Evolutionary conservation across 2,113 vertebrate genomes (phyloP).

Genomic region (Podocnemis expansa): DNA sequence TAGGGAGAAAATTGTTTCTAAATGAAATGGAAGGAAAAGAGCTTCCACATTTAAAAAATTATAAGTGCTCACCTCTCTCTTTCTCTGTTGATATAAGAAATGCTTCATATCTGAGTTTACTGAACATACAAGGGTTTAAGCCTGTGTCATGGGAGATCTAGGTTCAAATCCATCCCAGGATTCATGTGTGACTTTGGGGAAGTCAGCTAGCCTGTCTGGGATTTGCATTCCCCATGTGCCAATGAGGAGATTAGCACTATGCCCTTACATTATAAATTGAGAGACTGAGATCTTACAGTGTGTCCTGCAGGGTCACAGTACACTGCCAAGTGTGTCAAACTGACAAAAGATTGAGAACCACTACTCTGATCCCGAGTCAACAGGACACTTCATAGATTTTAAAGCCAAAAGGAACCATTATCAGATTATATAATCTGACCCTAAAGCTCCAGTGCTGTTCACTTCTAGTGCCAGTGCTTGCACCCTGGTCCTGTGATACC

Average conservation of each 20-base stretch:
- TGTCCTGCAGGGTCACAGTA: too few species aligned
- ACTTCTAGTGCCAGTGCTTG: background rate
- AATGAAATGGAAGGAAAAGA: background rate
- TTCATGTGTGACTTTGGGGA: background rate
- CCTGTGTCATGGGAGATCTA: background rate
- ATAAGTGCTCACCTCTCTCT: background rate
- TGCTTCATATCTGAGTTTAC: background rate
- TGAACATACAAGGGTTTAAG: background rate
- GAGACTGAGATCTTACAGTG: background rate
- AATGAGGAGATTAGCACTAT: background rate
- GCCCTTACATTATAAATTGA: background rate
- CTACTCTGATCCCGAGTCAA: background rate
- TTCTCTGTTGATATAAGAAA: background rate
- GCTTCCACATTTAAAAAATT: background rate
- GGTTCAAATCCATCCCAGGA: rapidly evolving
- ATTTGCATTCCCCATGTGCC: background rate
- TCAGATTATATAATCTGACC: background rate
- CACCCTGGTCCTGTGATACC: background rate
- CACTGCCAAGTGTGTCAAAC: too few species aligned
- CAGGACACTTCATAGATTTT: background rate
- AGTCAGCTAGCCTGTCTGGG: background rate
- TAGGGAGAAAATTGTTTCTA: background rate
- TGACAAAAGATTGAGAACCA: too few species aligned
- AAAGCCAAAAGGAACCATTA: background rate
- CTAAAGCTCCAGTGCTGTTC: background rate